Evolutionary conservation across 2,888 invertebrate genomes (phyloP).

Genomic region (Sesamia inferens): DNA sequence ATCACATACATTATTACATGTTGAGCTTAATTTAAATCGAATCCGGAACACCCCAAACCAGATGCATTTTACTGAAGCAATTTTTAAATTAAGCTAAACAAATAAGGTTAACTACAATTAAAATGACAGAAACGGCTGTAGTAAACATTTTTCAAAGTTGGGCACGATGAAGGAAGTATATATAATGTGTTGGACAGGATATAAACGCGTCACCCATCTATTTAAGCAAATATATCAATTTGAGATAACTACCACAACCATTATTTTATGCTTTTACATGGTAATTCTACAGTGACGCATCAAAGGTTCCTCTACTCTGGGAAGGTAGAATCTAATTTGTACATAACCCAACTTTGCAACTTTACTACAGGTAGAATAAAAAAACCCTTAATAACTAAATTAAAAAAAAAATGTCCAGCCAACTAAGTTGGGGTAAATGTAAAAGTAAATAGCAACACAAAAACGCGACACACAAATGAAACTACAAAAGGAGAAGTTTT

Average conservation of each 20-base stretch:
- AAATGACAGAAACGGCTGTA: conserved; percentile 66
- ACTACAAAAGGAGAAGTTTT: conserved; percentile 71
- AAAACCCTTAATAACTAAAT: conserved; percentile 72
- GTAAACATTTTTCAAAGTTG: conserved; percentile 68
- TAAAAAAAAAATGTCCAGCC: conserved; percentile 80
- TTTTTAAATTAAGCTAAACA: conserved; percentile 89
- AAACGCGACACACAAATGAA: conserved; percentile 78
- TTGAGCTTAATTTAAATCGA: conserved; percentile 89
- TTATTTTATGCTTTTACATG: conserved; percentile 85
- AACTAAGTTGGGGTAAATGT: conserved; percentile 87
- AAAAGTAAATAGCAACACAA: conserved; percentile 77
- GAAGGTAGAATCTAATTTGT: conserved; percentile 72
- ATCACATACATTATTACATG: conserved; percentile 90
- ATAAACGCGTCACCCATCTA: conserved; percentile 79
- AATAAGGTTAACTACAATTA: conserved; percentile 77
- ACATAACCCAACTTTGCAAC: conserved; percentile 72
- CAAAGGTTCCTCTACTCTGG: conserved; percentile 73
- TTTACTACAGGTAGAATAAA: conserved; percentile 68
- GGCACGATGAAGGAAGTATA: conserved; percentile 58
- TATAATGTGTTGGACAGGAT: conserved; percentile 69
- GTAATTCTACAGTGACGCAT: conserved; percentile 83
- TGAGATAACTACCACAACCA: conserved; percentile 90
- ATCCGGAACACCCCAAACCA: conserved; percentile 74
- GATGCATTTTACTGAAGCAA: conserved; percentile 65
- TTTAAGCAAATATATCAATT: conserved; percentile 85